These are phyloP conservation scores for Hoplostethus mediterraneus DNA, from an alignment of 2,797 vertebrate species.

Conservation along the genomic window DNA sequence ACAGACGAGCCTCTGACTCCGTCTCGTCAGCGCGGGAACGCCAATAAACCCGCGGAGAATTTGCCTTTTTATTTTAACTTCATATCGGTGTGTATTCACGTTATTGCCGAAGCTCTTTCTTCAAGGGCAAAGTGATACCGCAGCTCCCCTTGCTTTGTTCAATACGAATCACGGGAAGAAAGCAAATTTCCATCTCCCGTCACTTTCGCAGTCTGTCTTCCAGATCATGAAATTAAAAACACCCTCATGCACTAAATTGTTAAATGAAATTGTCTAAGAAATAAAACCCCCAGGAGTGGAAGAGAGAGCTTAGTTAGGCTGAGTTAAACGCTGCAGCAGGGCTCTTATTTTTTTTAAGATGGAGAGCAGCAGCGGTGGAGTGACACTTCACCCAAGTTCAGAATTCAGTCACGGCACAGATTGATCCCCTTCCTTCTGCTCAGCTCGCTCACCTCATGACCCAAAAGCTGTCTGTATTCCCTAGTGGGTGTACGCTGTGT, in stretches of 20 bases:
- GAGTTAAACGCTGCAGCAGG: constrained; percentile 7
- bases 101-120: too few relatives aligned
- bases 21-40: constrained; percentile 54
- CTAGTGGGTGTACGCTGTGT: constrained; percentile 7
- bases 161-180: constrained; percentile 13
- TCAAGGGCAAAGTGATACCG: too few relatives aligned
- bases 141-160: not conserved
- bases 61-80: too few relatives aligned
- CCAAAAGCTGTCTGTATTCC: constrained; percentile 24
- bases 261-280: constrained; percentile 17
- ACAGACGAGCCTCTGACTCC: constrained; percentile 62
- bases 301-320: constrained; percentile 30
- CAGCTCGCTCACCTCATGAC: constrained; percentile 49
- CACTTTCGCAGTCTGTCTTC: constrained; percentile 11
- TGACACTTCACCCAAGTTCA: constrained; percentile 40
- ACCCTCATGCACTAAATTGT: not conserved
- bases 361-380: not conserved
- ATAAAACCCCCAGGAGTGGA: constrained; percentile 22
- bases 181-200: not conserved
- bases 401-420: constrained; percentile 50
- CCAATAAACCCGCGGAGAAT: constrained; percentile 55
- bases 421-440: constrained; percentile 36
- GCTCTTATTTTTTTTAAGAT: constrained; percentile 1
- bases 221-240: constrained; percentile 17
- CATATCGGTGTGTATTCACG: too few relatives aligned